Evolutionary conservation across 2,888 invertebrate species (phyloP).

Genomic region (Monoplex corrugatus): DNA sequence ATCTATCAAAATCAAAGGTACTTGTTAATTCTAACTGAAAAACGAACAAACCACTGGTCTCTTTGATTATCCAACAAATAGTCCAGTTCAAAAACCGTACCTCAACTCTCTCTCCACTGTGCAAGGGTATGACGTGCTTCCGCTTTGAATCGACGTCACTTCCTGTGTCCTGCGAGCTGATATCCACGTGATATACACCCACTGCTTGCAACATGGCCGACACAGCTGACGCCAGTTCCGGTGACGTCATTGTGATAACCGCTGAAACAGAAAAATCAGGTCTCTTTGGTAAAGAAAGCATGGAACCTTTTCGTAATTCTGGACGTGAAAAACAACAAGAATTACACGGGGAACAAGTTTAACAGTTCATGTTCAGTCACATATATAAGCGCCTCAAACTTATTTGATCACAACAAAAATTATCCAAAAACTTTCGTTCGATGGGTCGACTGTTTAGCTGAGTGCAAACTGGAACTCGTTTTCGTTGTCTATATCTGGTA

Average conservation of each 20-base stretch:
- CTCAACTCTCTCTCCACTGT: slow-evolving; percentile 38
- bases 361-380: neutral
- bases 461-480: neutral
- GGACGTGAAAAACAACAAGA: no score
- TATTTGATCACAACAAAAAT: neutral
- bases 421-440: neutral
- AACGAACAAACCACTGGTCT: no score
- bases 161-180: slow-evolving; percentile 32
- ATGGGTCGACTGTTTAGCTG: neutral
- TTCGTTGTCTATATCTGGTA: neutral
- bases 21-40: no score
- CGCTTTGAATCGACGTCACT: neutral
- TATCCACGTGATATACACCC: slow-evolving; percentile 51
- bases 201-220: slow-evolving; percentile 50
- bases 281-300: neutral
- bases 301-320: no score
- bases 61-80: no score
- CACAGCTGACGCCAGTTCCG: slow-evolving; percentile 49
- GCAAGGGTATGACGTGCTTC: neutral
- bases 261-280: slow-evolving; percentile 54
- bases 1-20: no score
- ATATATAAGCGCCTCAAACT: neutral
- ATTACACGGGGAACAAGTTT: neutral
- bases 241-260: slow-evolving; percentile 56
- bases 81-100: no score